A percentile compares a stretch with the other conserved stretches of the same genome.
phyloP scores from a whole-genome alignment of 2,888 invertebrate genomes.

The Caenorhabditis zanzibari region DNA sequence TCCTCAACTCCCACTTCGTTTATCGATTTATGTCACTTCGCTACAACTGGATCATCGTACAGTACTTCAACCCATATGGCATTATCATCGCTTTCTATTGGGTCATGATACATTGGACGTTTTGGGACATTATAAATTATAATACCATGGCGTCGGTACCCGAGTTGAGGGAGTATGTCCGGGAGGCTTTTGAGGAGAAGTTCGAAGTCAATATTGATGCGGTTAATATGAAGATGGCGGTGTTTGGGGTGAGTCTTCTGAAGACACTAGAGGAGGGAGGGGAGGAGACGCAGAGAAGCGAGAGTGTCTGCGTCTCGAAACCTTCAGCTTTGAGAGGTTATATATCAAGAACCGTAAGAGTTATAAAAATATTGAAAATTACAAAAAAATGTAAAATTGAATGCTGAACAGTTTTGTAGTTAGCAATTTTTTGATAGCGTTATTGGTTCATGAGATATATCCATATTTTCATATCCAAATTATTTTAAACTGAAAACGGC shows the following conservation, averaged over 20 bases:
- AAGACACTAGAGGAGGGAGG: neutral
- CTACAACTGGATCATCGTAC: neutral
- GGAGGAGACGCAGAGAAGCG: no score
- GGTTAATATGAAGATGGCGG: neutral
- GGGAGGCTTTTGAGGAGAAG: neutral
- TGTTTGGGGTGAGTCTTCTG: neutral
- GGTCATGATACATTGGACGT: neutral
- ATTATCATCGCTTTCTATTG: neutral
- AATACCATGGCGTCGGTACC: neutral
- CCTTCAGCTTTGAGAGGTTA: no score
- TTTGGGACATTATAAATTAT: neutral
- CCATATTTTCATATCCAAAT: no score
- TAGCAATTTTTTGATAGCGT: no score
- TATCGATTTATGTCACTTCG: neutral
- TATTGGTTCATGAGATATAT: no score
- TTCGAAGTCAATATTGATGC: neutral
- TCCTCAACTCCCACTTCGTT: neutral
- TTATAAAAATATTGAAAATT: no score
- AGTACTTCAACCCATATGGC: constrained; percentile 18
- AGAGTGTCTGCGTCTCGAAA: neutral
- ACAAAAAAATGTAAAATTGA: no score
- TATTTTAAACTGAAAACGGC: no score
- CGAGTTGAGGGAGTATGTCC: constrained; percentile 2
- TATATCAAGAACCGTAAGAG: no score
- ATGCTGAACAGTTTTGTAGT: no score